Percentiles rank a stretch among this genome's conserved stretches.
These are phyloP conservation scores for Panzeria rudis DNA, from an alignment of 2,888 invertebrate genomes.

Conservation along the genomic window DNA sequence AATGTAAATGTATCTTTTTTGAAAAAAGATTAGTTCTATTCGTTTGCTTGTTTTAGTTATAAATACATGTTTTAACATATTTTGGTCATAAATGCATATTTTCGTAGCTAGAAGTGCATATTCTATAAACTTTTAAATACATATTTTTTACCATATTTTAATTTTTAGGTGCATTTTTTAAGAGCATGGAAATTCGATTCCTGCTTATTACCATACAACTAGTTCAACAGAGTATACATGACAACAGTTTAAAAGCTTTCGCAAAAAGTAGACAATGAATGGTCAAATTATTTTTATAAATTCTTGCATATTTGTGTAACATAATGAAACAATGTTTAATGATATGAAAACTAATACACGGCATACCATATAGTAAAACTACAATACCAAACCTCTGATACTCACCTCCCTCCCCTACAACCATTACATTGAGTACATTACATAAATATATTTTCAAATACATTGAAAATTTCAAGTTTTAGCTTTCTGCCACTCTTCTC, in stretches of 20 bases:
- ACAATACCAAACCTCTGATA: not conserved
- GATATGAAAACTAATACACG: not conserved
- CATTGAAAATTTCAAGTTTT: not conserved
- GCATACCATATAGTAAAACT: not conserved
- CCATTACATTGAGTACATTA: not conserved
- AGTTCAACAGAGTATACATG: constrained; percentile 19
- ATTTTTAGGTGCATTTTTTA: no score
- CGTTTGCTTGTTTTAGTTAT: no score
- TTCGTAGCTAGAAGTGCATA: no score
- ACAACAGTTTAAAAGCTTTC: constrained; percentile 31
- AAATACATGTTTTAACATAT: no score
- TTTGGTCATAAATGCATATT: no score
- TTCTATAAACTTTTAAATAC: no score
- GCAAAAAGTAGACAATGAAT: not conserved
- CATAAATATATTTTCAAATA: not conserved
- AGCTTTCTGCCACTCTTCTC: no score
- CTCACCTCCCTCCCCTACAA: not conserved
- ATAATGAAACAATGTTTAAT: not conserved
- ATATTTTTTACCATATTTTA: no score
- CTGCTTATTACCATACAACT: constrained; percentile 20
- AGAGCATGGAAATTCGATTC: no score
- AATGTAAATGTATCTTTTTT: no score
- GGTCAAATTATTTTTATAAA: not conserved
- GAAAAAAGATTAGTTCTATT: no score
- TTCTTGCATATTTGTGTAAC: constrained; percentile 26